Base-by-base conservation (phyloP, 2,797 vertebrate species). In the Lepus oiostolus region DNA sequence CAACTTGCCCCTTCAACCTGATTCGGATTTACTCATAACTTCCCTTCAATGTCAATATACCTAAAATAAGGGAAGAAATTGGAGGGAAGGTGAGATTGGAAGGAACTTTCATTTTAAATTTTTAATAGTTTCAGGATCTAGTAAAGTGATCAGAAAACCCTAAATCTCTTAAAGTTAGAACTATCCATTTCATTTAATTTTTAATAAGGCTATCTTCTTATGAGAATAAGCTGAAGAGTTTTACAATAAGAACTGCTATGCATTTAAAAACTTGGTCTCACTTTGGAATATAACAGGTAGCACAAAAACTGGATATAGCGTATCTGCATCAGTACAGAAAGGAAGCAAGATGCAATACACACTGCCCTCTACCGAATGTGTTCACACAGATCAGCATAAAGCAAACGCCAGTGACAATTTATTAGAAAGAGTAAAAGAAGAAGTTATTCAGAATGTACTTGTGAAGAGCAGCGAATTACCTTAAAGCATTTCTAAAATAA, bases 201-300 rank as follows among this genome's bases (percentile, higher is more conserved):
- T 94, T 79, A 96, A 88, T 70, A 94, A 90, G 88, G 32, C 16
- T 60, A 52, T 62, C 7, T 86, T 83, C 60, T 81, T 85, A 22
- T 80, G 70, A 81, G 7, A 77, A 21, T 65, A 72, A 76, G 8
- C 16, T 71, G 88, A 82, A 58, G 92, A 90, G 92, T 88, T 85
- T 77, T 82, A 60, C 88, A 85, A 11, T 60, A 72, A 62, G 11
- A 93, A 81, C 68, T 81, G 68, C 47, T 75, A 28, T 80, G 30
- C 63, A 94, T 87, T 63, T 88, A 54, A 70, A 95, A 95, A 84
- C 68, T 76, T 90, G 72, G 28, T 71, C 54, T 54, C 72, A 79
- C 5, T 63, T 5, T 24, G 21, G 16, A 52, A 93, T 68, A 50
- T 0, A 94, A 63, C 22, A 92, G 22, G 42, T 17, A 91, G 10